Evolutionary conservation across 2,888 invertebrate species (phyloP).

Genomic region (Rhagonycha fulva): DNA sequence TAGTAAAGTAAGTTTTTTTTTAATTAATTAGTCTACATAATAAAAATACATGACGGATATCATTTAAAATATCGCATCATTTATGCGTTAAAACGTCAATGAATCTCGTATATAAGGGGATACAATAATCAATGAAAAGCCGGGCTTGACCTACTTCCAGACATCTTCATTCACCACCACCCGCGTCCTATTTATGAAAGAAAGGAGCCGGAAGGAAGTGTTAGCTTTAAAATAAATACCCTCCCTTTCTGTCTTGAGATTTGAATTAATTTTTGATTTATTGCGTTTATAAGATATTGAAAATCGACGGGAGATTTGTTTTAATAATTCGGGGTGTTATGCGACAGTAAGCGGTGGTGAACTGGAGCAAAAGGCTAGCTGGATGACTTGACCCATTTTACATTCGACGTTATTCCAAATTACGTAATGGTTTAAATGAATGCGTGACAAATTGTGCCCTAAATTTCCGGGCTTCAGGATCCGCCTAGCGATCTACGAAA

Average conservation of each 20-base stretch:
- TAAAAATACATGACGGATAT: not conserved
- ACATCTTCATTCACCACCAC: conserved; percentile 1
- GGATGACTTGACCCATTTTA: not conserved
- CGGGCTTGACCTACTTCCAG: conserved; percentile 18
- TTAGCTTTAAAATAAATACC: not conserved
- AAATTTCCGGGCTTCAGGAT: no score
- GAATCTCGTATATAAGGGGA: conserved; percentile 4
- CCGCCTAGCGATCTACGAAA: no score
- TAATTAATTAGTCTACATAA: not conserved
- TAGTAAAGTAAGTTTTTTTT: conserved; percentile 77
- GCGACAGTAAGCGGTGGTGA: no score
- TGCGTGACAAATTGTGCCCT: no score
- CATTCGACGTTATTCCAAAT: not conserved
- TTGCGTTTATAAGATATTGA: not conserved
- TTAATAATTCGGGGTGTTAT: not conserved
- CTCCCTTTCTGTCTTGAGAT: not conserved
- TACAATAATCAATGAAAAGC: conserved; percentile 21
- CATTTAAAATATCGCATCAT: not conserved
- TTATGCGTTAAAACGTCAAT: not conserved
- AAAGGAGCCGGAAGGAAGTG: conserved; percentile 1
- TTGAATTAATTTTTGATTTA: not conserved
- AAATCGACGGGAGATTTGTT: not conserved
- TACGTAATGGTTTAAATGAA: no score
- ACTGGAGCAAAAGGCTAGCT: no score
- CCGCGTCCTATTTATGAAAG: not conserved